Evolutionary conservation across 2,113 vertebrate genomes (phyloP).

Genomic region (Galbula dea): DNA sequence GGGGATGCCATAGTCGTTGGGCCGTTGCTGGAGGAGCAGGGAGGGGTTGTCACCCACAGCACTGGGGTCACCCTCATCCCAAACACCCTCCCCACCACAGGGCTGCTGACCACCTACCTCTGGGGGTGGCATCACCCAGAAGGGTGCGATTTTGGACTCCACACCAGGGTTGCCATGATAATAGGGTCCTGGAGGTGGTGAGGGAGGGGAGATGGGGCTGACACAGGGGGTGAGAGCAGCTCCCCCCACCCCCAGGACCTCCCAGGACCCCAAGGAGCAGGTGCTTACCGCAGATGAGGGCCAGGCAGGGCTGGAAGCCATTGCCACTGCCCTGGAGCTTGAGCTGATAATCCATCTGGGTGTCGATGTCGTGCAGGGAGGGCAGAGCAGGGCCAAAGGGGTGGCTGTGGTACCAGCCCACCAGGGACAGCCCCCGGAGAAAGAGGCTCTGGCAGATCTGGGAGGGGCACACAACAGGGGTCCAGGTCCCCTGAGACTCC

Average conservation of each 20-base stretch:
- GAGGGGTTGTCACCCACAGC: neutral
- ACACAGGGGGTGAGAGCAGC: neutral
- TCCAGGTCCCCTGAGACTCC: rapidly evolving
- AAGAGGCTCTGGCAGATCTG: conserved; percentile 96
- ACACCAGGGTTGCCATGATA: conserved; percentile 86
- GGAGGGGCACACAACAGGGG: rapidly evolving
- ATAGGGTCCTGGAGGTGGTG: conserved; percentile 81
- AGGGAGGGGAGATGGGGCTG: neutral
- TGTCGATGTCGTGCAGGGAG: conserved; percentile 91
- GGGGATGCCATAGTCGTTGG: conserved; percentile 93
- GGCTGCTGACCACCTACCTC: conserved; percentile 71
- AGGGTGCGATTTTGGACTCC: conserved; percentile 90
- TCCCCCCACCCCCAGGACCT: rapidly evolving
- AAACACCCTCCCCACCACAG: rapidly evolving
- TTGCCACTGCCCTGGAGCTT: conserved; percentile 91
- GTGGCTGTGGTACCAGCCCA: conserved; percentile 98
- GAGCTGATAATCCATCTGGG: conserved; percentile 96
- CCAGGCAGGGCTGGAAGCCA: conserved; percentile 93
- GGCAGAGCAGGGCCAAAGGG: conserved; percentile 88
- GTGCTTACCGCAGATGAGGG: conserved; percentile 88
- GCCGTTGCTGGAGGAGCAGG: conserved; percentile 79
- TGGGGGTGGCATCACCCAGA: conserved; percentile 94
- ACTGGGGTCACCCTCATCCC: neutral
- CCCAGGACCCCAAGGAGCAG: rapidly evolving
- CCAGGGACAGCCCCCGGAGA: conserved; percentile 89